Evolutionary conservation across 2,888 invertebrate genomes (phyloP).

Genomic region (Latrodectus elegans): DNA sequence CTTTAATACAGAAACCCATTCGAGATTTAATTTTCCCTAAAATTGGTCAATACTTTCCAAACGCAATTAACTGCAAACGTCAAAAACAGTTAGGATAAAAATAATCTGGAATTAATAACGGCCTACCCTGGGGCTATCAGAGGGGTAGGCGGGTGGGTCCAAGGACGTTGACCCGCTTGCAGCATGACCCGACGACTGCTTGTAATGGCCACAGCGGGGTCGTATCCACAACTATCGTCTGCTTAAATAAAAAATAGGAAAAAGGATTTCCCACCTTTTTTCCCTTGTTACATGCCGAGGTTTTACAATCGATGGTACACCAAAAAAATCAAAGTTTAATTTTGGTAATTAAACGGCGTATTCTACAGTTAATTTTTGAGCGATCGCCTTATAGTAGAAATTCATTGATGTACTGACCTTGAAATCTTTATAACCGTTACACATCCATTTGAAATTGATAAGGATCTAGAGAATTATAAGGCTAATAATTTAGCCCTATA

Average conservation of each 20-base stretch:
- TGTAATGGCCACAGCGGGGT: conserved; percentile 27
- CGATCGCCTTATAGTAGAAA: no score
- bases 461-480: no score
- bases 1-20: no score
- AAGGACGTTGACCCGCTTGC: conserved; percentile 61
- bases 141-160: conserved; percentile 43
- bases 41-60: no score
- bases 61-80: no score
- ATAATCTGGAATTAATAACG: conserved; percentile 13
- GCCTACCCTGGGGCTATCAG: conserved; percentile 38
- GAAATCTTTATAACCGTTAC: no score
- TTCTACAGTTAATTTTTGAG: neutral
- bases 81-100: neutral
- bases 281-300: no score
- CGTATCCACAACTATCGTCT: conserved; percentile 9
- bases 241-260: neutral
- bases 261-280: no score
- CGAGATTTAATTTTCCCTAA: no score
- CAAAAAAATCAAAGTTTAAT: neutral
- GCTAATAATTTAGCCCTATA: no score
- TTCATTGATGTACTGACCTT: no score
- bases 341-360: neutral
- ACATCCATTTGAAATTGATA: no score
- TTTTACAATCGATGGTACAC: neutral
- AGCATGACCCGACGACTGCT: conserved; percentile 45